phyloP scores from a whole-genome alignment of 2,113 vertebrate genomes.

The Marcusenius ussheri region DNA sequence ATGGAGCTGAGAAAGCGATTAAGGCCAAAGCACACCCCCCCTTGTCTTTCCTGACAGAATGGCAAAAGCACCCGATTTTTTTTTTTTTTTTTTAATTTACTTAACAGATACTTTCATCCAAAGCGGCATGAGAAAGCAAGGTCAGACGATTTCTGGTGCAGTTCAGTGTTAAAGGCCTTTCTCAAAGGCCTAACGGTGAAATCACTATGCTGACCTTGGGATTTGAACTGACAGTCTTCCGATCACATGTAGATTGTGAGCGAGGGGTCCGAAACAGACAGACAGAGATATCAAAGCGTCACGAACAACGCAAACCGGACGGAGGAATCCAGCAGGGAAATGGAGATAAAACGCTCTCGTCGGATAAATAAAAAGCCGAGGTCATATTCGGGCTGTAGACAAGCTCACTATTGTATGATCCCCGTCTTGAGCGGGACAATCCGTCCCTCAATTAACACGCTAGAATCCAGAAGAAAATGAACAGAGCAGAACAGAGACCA shows the following conservation, averaged over 20 bases:
- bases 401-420: background rate
- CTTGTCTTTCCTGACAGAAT: background rate
- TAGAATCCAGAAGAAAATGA: background rate
- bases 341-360: too few relatives aligned
- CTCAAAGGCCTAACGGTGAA: background rate
- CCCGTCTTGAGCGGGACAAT: background rate
- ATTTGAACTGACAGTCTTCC: background rate
- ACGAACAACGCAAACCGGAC: background rate
- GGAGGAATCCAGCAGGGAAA: background rate
- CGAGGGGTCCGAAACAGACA: background rate
- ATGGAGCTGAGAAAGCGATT: background rate
- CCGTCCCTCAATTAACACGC: background rate
- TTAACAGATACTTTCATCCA: background rate
- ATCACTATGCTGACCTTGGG: background rate
- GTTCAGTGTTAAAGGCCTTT: background rate
- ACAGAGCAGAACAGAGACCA: background rate
- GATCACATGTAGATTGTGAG: background rate
- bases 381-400: background rate
- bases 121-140: background rate
- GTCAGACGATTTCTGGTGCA: background rate
- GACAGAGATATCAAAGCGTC: background rate
- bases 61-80: background rate
- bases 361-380: background rate
- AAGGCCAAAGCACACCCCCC: too few relatives aligned
- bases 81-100: background rate